A percentile compares a stretch with the other conserved stretches of the same genome.
Conservation (phyloP, 2,797 vertebrate genomes). For the Notoglanidium macrostoma region DNA sequence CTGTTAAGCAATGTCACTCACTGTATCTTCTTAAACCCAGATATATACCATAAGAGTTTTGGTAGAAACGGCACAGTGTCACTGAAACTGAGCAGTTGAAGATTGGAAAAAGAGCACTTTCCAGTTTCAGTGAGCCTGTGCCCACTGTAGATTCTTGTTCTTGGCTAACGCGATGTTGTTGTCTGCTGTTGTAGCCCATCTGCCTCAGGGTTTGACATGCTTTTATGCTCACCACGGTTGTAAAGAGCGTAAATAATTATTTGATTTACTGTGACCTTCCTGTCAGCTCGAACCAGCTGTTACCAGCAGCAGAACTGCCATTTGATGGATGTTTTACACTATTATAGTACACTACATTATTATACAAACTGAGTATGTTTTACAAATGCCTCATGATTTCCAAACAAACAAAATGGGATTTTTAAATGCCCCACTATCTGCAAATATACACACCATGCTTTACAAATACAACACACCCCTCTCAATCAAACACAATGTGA, state of each 20-base stretch:
- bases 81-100: neutral
- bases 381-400: too few relatives aligned
- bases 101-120: neutral
- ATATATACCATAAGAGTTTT: neutral
- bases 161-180: neutral
- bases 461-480: too few relatives aligned
- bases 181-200: neutral
- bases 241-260: neutral
- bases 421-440: too few relatives aligned
- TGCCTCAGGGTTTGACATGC: neutral
- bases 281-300: neutral
- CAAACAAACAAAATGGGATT: too few relatives aligned
- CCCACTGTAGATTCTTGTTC: neutral
- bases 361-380: too few relatives aligned
- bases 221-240: neutral
- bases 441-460: too few relatives aligned
- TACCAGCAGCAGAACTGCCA: too few relatives aligned
- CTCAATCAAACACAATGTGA: too few relatives aligned
- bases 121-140: neutral
- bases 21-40: neutral
- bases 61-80: neutral
- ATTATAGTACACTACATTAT: too few relatives aligned
- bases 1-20: neutral
- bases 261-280: neutral
- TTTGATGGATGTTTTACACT: too few relatives aligned